Base-by-base conservation (phyloP, 2,888 invertebrate genomes). In the Formica aserva region DNA sequence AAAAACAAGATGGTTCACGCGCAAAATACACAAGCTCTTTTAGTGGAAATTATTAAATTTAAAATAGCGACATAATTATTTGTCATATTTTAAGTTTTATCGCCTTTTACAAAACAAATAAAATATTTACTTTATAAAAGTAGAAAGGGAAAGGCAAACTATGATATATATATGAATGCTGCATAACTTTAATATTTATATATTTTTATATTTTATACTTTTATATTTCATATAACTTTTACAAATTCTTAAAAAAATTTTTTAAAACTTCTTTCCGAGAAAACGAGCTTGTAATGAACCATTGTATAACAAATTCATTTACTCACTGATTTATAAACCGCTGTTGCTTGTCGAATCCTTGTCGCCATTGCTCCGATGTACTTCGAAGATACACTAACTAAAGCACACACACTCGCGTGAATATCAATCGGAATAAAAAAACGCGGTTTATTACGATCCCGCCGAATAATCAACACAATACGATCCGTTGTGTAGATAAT, bases 371-470 rank as follows among this genome's bases (percentile, higher is more conserved):
- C 35, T 52, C 38, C 26, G 15, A 38, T 15, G 4, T 45, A 15
- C 26, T 38, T 26, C 22, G 26, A 55, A 45, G 13, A 13, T 45
- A 4, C 13, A 3, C 11, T 13, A 18, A 38, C 11, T 13, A 18
- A 15, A 13, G 15, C 15, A 35, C 26, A 57, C 52, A 29, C 60
- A 74, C 41, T 29, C 60, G 72, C 38, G 29, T 18, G 29, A 18
- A 60, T 18, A 74, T 74, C 41, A 38, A 62, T 41, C 41, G 11
- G 26, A 60, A 48, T 48, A n/a, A 48, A 48, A 62, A 60, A 60
- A 60, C 29, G 60, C 57, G 26, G 41, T 41, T 74, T 35, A 41
- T 60, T 60, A 74, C 26, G 72, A 72, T 60, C 18, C 38, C 72
- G 60, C 26, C 22, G 32, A 4, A 32, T 32, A 60, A 74, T 74